phyloP scores from a whole-genome alignment of 2,113 vertebrate genomes.

The Poicephalus meyeri region DNA sequence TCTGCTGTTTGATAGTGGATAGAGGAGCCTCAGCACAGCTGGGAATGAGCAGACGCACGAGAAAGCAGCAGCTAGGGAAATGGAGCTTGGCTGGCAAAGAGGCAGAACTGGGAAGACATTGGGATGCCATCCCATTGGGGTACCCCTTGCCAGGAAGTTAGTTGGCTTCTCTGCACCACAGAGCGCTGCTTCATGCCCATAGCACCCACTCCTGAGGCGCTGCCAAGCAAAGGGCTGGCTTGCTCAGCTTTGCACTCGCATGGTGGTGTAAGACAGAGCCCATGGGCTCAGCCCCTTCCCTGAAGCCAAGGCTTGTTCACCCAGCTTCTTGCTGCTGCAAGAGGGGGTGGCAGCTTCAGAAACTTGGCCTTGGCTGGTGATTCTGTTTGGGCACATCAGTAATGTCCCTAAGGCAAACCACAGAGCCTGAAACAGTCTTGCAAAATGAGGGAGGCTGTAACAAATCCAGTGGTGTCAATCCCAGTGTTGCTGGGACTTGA shows the following conservation, averaged over 20 bases:
- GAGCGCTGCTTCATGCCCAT: not conserved
- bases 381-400: not conserved
- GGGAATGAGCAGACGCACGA: not conserved
- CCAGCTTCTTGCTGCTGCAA: not conserved
- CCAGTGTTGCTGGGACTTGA: not conserved
- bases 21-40: not conserved
- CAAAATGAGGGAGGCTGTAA: constrained; percentile 24
- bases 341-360: not conserved
- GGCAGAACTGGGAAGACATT: not conserved
- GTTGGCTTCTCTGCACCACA: not conserved
- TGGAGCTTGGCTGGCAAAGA: not conserved
- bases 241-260: not conserved
- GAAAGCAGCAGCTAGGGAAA: not conserved
- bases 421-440: constrained; percentile 13
- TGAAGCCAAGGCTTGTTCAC: not conserved
- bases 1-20: not conserved
- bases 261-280: not conserved
- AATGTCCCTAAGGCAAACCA: not conserved
- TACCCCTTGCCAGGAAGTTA: not conserved
- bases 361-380: not conserved
- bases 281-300: not conserved
- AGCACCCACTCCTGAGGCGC: not conserved
- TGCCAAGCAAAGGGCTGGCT: not conserved
- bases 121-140: not conserved
- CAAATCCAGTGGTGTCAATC: not conserved